phyloP scores from a whole-genome alignment of 2,888 invertebrate genomes.

The Orthosia cruda region DNA sequence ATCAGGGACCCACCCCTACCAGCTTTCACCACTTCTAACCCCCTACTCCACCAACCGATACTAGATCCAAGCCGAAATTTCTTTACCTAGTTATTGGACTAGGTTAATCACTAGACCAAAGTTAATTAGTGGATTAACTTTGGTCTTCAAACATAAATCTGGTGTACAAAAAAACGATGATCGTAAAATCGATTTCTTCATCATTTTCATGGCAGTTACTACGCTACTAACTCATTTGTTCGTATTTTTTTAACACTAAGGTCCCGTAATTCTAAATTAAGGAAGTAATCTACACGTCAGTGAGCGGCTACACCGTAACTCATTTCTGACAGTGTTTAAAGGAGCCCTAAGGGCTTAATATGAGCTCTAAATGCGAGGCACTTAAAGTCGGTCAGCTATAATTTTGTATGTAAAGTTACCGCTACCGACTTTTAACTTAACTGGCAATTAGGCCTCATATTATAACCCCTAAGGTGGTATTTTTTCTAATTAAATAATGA shows the following conservation, averaged over 20 bases:
- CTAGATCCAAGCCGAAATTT: no score
- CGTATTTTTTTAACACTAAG: no score
- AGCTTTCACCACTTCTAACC: no score
- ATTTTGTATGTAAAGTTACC: slow-evolving; percentile 46
- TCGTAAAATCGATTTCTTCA: no score
- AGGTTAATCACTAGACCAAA: no score
- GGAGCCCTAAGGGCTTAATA: slow-evolving; percentile 37
- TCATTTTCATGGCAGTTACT: no score
- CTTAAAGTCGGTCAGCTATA: slow-evolving; percentile 34
- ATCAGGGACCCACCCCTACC: no score
- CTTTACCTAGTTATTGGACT: neutral
- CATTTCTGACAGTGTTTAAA: slow-evolving; percentile 19
- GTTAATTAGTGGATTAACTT: no score
- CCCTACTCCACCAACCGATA: no score
- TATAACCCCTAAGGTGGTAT: slow-evolving; percentile 25
- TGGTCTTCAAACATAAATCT: no score
- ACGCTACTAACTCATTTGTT: no score
- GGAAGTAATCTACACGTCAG: neutral
- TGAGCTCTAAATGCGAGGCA: slow-evolving; percentile 13
- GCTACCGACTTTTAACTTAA: slow-evolving; percentile 46
- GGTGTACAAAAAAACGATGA: no score
- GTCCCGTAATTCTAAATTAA: neutral
- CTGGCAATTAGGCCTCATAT: slow-evolving; percentile 38
- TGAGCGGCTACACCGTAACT: neutral
- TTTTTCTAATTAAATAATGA: slow-evolving; percentile 33